These are phyloP conservation scores for Ictidomys tridecemlineatus DNA, from an alignment of 2,113 vertebrate genomes.

Conservation along the genomic window DNA sequence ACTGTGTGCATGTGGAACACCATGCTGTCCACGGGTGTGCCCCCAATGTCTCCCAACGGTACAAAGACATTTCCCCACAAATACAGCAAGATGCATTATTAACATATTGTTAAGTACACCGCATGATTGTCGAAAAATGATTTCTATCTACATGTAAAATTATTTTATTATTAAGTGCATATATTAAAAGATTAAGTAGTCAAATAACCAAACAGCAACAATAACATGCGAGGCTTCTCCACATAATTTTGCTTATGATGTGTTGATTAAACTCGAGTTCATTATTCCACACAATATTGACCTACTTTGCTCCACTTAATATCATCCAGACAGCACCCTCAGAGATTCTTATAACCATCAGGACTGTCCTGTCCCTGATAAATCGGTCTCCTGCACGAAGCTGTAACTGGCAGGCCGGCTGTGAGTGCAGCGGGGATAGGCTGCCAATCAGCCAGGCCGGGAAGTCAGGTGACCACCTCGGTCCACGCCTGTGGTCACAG, in stretches of 20 bases:
- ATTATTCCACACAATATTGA: conserved; percentile 73
- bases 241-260: conserved; percentile 72
- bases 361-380: neutral
- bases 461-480: no score
- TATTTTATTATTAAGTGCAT: conserved; percentile 67
- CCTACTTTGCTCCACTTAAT: conserved; percentile 66
- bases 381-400: neutral
- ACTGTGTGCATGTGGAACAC: no score
- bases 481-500: rapidly evolving
- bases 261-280: conserved; percentile 78
- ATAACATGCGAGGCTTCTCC: conserved; percentile 16
- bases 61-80: neutral
- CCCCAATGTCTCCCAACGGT: neutral
- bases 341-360: neutral
- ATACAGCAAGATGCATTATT: neutral
- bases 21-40: rapidly evolving
- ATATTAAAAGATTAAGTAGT: conserved; percentile 71
- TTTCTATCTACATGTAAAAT: conserved; percentile 42
- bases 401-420: neutral
- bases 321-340: conserved; percentile 2
- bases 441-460: rapidly evolving
- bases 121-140: conserved; percentile 47
- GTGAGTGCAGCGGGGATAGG: rapidly evolving
- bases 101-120: conserved; percentile 48
- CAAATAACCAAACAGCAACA: conserved; percentile 70